These are phyloP conservation scores for Formica exsecta DNA, from an alignment of 1,140 invertebrate species.

Conservation along the genomic window DNA sequence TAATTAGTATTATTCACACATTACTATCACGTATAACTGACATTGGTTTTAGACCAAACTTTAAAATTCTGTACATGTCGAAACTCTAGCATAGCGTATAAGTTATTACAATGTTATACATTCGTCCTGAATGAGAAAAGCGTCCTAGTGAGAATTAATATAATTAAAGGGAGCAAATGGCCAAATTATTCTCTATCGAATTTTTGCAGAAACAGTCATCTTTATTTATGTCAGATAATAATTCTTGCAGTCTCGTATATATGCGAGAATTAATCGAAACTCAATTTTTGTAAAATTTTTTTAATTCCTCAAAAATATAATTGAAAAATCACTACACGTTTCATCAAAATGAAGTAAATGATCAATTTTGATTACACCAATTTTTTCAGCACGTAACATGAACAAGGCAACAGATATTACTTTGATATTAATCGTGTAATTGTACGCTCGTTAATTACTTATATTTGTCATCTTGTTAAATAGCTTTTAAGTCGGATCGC, in stretches of 20 bases:
- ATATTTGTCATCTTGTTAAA: conserved; percentile 11
- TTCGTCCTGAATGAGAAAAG: conserved; percentile 4
- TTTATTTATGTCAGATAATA: not conserved
- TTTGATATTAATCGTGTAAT: not conserved
- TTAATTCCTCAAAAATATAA: not conserved
- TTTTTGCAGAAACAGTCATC: not conserved
- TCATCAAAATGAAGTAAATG: not conserved
- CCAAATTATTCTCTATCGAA: not conserved
- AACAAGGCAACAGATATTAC: conserved; percentile 2
- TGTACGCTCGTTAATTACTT: conserved; percentile 41
- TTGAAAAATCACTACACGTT: not conserved
- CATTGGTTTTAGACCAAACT: conserved; percentile 2
- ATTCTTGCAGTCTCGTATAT: not conserved
- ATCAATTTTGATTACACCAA: not conserved
- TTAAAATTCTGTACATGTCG: conserved; percentile 1
- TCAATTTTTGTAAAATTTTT: not conserved
- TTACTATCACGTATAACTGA: not conserved
- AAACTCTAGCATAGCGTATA: not conserved
- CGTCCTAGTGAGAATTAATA: not conserved
- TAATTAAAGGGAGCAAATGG: not conserved
- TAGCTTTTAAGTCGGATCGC: not conserved
- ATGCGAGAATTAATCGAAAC: not conserved
- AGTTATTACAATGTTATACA: conserved; percentile 19
- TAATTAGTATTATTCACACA: conserved; percentile 12
- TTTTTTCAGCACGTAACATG: not conserved